phyloP scores from a whole-genome alignment of 2,888 invertebrate genomes.

The Eupithecia subumbrata region DNA sequence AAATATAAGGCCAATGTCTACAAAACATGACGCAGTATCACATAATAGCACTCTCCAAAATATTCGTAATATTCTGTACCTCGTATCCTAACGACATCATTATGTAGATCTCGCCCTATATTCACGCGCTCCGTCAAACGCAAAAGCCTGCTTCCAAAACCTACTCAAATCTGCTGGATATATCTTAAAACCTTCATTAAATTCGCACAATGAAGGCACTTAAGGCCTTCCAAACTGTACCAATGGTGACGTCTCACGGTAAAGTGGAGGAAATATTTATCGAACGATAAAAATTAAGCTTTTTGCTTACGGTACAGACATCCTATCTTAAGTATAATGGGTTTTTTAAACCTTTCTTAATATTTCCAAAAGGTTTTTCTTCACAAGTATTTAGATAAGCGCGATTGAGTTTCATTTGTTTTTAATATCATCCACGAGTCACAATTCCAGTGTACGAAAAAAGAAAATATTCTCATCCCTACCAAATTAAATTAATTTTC shows the following conservation, averaged over 20 bases:
- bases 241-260: not conserved
- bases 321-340: not conserved
- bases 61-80: slow-evolving; percentile 36
- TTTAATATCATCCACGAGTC: not conserved
- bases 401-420: not conserved
- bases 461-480: too few relatives aligned
- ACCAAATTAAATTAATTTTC: too few relatives aligned
- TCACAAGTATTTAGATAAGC: not conserved
- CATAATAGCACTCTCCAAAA: slow-evolving; percentile 27
- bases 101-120: slow-evolving; percentile 57
- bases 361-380: not conserved
- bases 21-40: slow-evolving; percentile 21
- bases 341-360: not conserved
- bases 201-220: slow-evolving; percentile 40
- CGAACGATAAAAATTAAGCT: not conserved
- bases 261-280: not conserved
- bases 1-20: slow-evolving; percentile 10
- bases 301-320: not conserved
- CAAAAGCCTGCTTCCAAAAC: slow-evolving; percentile 50
- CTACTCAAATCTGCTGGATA: slow-evolving; percentile 40
- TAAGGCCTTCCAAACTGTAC: not conserved
- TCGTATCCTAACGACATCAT: slow-evolving; percentile 56
- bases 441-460: too few relatives aligned
- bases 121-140: slow-evolving; percentile 51
- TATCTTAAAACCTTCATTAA: slow-evolving; percentile 41